These are phyloP conservation scores for Phaonia tiefii DNA, from an alignment of 2,888 invertebrate genomes.

Conservation along the genomic window DNA sequence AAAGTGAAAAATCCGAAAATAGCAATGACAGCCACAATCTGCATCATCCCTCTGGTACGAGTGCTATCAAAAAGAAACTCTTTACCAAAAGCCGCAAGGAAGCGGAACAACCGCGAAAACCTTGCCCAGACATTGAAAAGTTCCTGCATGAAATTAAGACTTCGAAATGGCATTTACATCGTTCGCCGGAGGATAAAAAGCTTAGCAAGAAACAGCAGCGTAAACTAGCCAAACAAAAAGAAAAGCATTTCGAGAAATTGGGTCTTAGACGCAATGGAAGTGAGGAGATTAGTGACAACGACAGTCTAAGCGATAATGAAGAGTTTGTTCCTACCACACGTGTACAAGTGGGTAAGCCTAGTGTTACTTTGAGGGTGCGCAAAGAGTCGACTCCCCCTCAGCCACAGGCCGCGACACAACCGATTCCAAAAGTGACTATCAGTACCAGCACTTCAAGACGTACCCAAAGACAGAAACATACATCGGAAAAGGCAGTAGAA, in stretches of 20 bases:
- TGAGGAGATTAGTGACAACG: slow-evolving; percentile 75
- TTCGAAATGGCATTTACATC: slow-evolving; percentile 76
- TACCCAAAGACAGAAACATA: slow-evolving; percentile 39
- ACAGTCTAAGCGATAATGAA: slow-evolving; percentile 79
- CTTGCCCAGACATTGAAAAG: slow-evolving; percentile 76
- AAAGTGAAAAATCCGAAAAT: slow-evolving; percentile 75
- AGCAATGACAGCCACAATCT: slow-evolving; percentile 68
- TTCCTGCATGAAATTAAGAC: slow-evolving; percentile 78
- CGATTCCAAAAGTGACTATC: slow-evolving; percentile 57
- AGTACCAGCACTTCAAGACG: slow-evolving; percentile 40
- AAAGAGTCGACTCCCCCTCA: slow-evolving; percentile 69
- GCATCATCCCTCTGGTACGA: slow-evolving; percentile 69
- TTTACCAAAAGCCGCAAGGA: slow-evolving; percentile 71
- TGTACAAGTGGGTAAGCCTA: slow-evolving; percentile 78
- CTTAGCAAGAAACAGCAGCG: slow-evolving; percentile 79
- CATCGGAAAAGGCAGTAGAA: slow-evolving; percentile 54
- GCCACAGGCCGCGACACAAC: slow-evolving; percentile 21
- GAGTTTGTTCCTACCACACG: slow-evolving; percentile 79
- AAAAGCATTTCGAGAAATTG: slow-evolving; percentile 83
- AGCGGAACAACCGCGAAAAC: slow-evolving; percentile 69
- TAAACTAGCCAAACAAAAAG: slow-evolving; percentile 82
- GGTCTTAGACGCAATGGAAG: slow-evolving; percentile 78
- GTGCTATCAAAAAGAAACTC: slow-evolving; percentile 75
- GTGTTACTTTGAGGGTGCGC: slow-evolving; percentile 78
- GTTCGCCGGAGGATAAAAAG: slow-evolving; percentile 80